Base-by-base conservation (phyloP, 2,113 vertebrate genomes). In the Motacilla tschutschensis region DNA sequence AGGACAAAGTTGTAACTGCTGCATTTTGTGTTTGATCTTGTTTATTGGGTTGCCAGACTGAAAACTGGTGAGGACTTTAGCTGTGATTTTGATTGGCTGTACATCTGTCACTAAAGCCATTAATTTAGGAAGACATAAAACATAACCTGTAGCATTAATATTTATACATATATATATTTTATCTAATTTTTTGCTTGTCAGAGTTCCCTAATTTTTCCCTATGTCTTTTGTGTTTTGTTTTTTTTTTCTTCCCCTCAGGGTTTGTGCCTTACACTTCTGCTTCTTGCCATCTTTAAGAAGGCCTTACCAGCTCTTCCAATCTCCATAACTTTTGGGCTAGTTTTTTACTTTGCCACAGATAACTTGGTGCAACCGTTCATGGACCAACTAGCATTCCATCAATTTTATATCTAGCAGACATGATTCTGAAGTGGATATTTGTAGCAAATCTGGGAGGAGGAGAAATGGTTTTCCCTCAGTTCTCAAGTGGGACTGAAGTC, bases 281-380 rank as follows among this genome's bases (percentile, higher is more conserved):
- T 99, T 72, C 98, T 99, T 66, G 99, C 99, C 96, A 99, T 99
- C 96, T 99, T 99, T 96, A 99, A 99, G 97, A 99, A 99, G 91
- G 99, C 99, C 13, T 98, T 99, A 85, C 99, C 99, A 54, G 99
- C 99, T 65, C 98, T 99, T 83, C 99, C 99, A 77, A 99, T 99
- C 96, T 99, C 99, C 70, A 99, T 99, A 78, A 99, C 99, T 14
- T 99, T 99, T 57, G 99, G 99, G 94, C 97, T 99, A 47, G 98
- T 99, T 95, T 99, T 99, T 97, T 99, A 99, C 96, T 99, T 99
- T 69, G 99, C 99, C 92, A 99, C 99, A 69, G 99, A 99, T 96
- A 99, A 99, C 95, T 95, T 99, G 91, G 98, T 99, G 67, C 98
- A 98, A 75, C 98, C 99, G 53, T 99, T 99, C 93, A 99, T 99